These are phyloP conservation scores for Aix galericulata DNA, from an alignment of 2,113 vertebrate genomes.

Conservation along the genomic window DNA sequence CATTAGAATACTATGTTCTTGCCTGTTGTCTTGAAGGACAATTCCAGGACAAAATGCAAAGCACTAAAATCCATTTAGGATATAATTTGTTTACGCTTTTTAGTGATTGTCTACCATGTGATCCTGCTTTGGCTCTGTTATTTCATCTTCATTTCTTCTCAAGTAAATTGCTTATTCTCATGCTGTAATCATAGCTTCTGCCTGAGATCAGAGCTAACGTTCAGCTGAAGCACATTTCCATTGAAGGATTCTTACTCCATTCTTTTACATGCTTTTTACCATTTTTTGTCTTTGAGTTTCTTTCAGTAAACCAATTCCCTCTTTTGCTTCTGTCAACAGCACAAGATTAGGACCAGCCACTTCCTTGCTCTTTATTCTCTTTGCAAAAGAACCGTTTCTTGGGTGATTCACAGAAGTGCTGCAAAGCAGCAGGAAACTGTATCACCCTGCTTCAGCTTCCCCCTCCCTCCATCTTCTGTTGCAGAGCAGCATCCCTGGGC, in stretches of 20 bases:
- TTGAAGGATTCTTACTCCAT: neutral
- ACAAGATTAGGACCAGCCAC: neutral
- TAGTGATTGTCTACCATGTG: neutral
- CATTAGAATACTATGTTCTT: neutral
- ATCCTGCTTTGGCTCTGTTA: neutral
- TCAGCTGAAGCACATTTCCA: neutral
- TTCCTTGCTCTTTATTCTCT: neutral
- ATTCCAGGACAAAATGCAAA: neutral
- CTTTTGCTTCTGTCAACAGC: neutral
- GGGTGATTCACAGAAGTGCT: neutral
- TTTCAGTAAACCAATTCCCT: neutral
- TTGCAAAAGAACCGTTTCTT: neutral
- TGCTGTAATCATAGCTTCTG: neutral
- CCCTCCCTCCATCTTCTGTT: accelerated
- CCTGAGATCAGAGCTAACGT: neutral
- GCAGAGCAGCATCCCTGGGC: neutral
- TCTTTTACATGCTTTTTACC: neutral
- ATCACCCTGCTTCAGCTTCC: neutral
- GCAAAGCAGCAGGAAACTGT: neutral
- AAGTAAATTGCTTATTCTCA: neutral
- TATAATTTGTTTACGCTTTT: neutral
- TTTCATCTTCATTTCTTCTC: neutral
- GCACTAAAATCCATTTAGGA: neutral
- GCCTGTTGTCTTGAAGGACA: neutral
- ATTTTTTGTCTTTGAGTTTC: neutral